Evolutionary conservation across 2,113 vertebrate genomes (phyloP).

Genomic region (Myiopsitta monachus): DNA sequence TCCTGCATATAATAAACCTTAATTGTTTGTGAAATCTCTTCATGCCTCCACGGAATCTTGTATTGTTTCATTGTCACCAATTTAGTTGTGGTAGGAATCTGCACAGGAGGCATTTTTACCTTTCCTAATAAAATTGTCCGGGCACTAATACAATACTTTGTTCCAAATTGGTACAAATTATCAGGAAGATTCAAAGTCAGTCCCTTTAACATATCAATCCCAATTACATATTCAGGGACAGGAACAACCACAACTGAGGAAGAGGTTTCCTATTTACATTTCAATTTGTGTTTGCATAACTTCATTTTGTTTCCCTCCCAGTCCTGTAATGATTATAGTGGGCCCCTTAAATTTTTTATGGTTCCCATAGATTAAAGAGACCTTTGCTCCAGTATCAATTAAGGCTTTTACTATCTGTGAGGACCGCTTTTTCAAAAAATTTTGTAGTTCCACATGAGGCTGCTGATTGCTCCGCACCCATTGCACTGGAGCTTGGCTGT

Average conservation of each 20-base stretch:
- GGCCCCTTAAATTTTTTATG: not conserved
- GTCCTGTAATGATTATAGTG: not conserved
- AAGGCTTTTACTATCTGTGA: not conserved
- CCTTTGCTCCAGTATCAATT: not conserved
- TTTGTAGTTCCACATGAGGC: not conserved
- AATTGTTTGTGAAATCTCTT: not conserved
- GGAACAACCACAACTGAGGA: not conserved
- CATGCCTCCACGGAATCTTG: not conserved
- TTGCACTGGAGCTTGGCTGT: not conserved
- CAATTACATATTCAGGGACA: not conserved
- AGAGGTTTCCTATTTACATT: not conserved
- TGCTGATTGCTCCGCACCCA: not conserved
- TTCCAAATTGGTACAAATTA: not conserved
- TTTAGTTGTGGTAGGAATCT: not conserved
- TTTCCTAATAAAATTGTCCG: not conserved
- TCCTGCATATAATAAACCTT: not conserved
- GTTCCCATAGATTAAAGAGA: not conserved
- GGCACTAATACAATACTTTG: not conserved
- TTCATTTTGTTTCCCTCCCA: not conserved
- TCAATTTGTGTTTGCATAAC: not conserved
- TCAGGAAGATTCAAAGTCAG: not conserved
- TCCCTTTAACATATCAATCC: not conserved
- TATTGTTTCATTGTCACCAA: not conserved
- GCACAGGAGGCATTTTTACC: not conserved
- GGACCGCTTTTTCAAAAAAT: not conserved